These are phyloP conservation scores for Myotis davidii DNA, from an alignment of 2,113 vertebrate species.

Conservation along the genomic window DNA sequence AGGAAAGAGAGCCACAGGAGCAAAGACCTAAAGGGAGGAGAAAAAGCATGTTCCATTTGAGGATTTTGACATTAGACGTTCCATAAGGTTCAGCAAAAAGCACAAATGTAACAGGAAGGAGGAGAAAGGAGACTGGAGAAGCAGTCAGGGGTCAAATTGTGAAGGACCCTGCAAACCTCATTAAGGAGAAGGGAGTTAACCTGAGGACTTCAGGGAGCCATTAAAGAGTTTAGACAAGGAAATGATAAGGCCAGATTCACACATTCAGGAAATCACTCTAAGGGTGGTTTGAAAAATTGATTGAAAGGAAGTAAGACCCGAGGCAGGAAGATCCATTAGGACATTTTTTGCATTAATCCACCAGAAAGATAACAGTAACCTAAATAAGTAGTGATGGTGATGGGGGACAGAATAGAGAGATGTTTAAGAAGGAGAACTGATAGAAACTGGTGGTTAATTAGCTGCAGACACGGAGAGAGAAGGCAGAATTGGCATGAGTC, in stretches of 20 bases:
- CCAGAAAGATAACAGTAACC: not conserved
- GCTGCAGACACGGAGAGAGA: not conserved
- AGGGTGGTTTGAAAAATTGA: not conserved
- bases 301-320: not conserved
- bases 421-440: not conserved
- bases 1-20: not conserved
- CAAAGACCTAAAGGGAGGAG: not conserved
- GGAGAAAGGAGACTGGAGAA: not conserved
- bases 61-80: not conserved
- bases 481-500: not conserved
- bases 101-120: not conserved
- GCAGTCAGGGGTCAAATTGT: not conserved
- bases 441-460: not conserved
- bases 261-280: not conserved
- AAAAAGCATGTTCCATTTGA: not conserved
- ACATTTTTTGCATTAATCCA: not conserved
- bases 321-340: not conserved
- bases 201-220: not conserved
- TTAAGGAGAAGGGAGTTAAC: not conserved
- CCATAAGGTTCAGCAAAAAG: not conserved
- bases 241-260: not conserved
- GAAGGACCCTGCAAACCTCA: not conserved
- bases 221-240: not conserved
- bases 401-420: not conserved
- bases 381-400: not conserved